phyloP scores from a whole-genome alignment of 2,888 invertebrate species.

The Plemyria rubiginata region DNA sequence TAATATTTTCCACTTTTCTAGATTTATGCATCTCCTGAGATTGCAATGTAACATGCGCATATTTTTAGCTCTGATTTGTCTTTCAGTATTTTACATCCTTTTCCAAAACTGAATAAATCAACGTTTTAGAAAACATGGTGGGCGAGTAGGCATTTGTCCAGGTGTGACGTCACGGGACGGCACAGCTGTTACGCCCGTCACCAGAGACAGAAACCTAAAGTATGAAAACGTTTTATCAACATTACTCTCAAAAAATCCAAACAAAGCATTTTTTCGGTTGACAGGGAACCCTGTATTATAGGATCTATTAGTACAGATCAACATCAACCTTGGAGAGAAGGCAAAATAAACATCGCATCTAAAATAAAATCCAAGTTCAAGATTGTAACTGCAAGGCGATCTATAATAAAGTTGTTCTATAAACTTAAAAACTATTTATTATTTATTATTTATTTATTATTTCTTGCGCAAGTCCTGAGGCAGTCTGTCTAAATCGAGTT shows the following conservation, averaged over 20 bases:
- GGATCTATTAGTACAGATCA: constrained; percentile 20
- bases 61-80: constrained; percentile 22
- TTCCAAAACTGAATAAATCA: constrained; percentile 55
- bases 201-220: constrained; percentile 47
- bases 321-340: constrained; percentile 51
- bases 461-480: constrained; percentile 8
- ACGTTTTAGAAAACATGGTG: constrained; percentile 51
- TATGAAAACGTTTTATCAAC: constrained; percentile 52
- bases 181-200: constrained; percentile 59
- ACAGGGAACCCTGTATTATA: constrained; percentile 41
- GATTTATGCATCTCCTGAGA: constrained; percentile 26
- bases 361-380: constrained; percentile 52
- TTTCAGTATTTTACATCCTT: constrained; percentile 33
- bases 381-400: constrained; percentile 40
- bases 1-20: background rate
- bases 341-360: constrained; percentile 43
- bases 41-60: background rate
- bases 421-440: constrained; percentile 30
- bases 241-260: constrained; percentile 49
- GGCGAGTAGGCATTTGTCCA: constrained; percentile 52
- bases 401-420: constrained; percentile 32
- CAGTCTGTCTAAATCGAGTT: background rate
- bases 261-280: constrained; percentile 43
- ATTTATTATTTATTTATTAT: too few species aligned
- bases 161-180: constrained; percentile 56